phyloP scores from a whole-genome alignment of 2,888 invertebrate genomes.

The Ectobius pallidus region DNA sequence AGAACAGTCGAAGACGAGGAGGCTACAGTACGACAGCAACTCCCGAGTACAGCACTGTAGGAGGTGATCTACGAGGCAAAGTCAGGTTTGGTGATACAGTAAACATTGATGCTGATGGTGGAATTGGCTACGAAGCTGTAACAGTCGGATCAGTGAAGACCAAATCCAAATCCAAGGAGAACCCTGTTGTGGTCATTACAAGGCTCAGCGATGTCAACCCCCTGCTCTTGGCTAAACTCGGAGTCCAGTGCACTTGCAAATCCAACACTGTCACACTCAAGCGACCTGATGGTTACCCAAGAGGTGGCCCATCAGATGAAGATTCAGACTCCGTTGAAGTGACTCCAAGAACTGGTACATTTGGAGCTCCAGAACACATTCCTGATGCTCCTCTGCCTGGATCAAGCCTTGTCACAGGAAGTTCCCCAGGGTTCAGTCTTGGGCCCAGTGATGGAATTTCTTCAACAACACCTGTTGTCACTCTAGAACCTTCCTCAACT shows the following conservation, averaged over 20 bases:
- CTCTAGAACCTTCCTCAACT: background rate
- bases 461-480: background rate
- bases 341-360: conserved; percentile 2
- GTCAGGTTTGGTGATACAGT: background rate
- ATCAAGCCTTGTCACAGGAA: conserved; percentile 15
- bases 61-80: background rate
- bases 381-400: conserved; percentile 19
- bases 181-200: conserved; percentile 49
- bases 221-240: conserved; percentile 70
- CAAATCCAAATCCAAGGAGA: conserved; percentile 26
- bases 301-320: background rate
- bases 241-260: conserved; percentile 75
- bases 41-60: background rate
- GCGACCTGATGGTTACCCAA: conserved; percentile 4
- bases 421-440: conserved; percentile 11
- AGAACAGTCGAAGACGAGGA: background rate
- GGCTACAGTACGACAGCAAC: background rate
- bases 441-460: background rate
- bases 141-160: conserved; percentile 40
- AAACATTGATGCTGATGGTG: conserved; percentile 21
- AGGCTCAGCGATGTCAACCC: conserved; percentile 74
- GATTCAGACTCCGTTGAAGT: background rate
- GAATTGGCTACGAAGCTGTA: conserved; percentile 18
- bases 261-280: conserved; percentile 24
- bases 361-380: background rate